Evolutionary conservation across 2,888 invertebrate genomes (phyloP).

Genomic region (Cantharis nigra): DNA sequence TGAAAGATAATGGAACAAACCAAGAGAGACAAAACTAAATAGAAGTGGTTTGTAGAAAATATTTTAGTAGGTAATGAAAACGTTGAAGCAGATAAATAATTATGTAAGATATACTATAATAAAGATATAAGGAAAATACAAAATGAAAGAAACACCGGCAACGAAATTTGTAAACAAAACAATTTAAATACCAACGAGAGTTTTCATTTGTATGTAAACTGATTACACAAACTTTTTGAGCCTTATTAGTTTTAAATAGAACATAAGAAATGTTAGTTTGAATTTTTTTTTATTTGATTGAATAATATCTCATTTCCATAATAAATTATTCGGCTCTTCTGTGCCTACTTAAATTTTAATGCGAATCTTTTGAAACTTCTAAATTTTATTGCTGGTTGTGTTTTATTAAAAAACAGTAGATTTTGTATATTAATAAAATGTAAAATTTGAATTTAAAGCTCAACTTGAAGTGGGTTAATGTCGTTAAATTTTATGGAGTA

Average conservation of each 20-base stretch:
- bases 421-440: background rate
- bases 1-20: background rate
- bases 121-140: background rate
- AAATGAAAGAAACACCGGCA: background rate
- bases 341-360: background rate
- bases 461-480: constrained; percentile 21
- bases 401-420: background rate
- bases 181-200: background rate
- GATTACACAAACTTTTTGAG: no score
- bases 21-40: background rate
- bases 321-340: background rate
- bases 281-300: background rate
- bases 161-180: background rate
- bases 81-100: background rate
- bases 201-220: background rate
- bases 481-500: constrained; percentile 27
- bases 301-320: background rate
- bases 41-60: background rate
- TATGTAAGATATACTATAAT: background rate
- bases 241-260: background rate
- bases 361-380: background rate
- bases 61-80: background rate
- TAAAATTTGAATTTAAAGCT: constrained; percentile 26
- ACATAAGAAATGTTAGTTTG: background rate
- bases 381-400: background rate